These are phyloP conservation scores for Chaetops frenatus DNA, from an alignment of 2,113 vertebrate genomes.

Conservation along the genomic window DNA sequence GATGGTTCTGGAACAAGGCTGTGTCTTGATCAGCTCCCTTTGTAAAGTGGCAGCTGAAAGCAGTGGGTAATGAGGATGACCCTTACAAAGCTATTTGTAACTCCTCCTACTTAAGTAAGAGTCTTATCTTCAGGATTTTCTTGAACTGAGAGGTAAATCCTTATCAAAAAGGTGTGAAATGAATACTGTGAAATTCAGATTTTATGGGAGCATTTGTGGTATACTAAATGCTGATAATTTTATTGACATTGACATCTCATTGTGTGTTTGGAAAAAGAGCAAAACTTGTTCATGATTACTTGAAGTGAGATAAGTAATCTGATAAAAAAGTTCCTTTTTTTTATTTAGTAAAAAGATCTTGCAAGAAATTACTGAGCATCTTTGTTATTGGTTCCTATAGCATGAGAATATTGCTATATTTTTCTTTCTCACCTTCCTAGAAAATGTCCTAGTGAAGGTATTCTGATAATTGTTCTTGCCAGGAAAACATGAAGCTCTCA, in stretches of 20 bases:
- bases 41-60: neutral
- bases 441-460: neutral
- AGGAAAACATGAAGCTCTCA: neutral
- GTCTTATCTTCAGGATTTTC: neutral
- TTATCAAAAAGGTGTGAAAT: neutral
- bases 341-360: neutral
- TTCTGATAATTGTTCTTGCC: neutral
- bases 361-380: neutral
- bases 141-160: neutral
- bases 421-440: neutral
- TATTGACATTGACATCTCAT: neutral
- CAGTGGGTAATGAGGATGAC: neutral
- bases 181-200: neutral
- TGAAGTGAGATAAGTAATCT: neutral
- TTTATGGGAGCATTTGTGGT: neutral
- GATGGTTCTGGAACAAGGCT: neutral
- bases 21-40: neutral
- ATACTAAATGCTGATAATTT: neutral
- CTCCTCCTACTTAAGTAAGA: neutral
- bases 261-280: neutral
- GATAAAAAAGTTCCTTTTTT: neutral
- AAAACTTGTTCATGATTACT: neutral
- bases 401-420: neutral
- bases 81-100: neutral
- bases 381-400: neutral